phyloP scores from a whole-genome alignment of 2,888 invertebrate genomes.

The Leptopilina myrica region DNA sequence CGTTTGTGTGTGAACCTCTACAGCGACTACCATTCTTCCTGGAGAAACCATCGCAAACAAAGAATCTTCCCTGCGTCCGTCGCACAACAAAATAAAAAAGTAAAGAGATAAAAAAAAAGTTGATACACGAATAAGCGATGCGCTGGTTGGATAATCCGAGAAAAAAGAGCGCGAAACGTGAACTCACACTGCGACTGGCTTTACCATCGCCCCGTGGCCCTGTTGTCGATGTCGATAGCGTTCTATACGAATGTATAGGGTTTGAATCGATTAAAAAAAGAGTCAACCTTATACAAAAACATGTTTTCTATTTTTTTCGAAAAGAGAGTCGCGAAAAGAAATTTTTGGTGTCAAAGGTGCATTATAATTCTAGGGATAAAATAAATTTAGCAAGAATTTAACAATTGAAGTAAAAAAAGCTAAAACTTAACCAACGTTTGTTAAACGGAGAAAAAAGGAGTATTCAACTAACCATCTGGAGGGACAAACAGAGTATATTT shows the following conservation, averaged over 20 bases:
- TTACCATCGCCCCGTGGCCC: conserved; percentile 51
- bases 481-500: too few relatives aligned
- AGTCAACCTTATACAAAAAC: conserved; percentile 13
- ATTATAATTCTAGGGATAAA: too few relatives aligned
- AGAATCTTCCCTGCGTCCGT: conserved; percentile 71
- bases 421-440: too few relatives aligned
- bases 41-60: conserved; percentile 75
- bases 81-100: conserved; percentile 70
- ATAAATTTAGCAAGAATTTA: too few relatives aligned
- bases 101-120: conserved; percentile 62
- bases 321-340: too few relatives aligned
- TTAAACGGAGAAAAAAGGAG: too few relatives aligned
- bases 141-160: conserved; percentile 75
- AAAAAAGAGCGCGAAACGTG: conserved; percentile 71
- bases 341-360: too few relatives aligned
- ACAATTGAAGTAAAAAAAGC: too few relatives aligned
- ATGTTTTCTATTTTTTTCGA: not conserved
- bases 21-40: conserved; percentile 61
- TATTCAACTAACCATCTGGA: too few relatives aligned
- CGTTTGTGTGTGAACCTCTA: conserved; percentile 54
- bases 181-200: conserved; percentile 64
- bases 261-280: conserved; percentile 35
- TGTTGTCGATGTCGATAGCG: conserved; percentile 40
- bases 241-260: conserved; percentile 33
- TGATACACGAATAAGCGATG: conserved; percentile 76